Base-by-base conservation (phyloP, 2,888 invertebrate species). In the Lumbricus terrestris region DNA sequence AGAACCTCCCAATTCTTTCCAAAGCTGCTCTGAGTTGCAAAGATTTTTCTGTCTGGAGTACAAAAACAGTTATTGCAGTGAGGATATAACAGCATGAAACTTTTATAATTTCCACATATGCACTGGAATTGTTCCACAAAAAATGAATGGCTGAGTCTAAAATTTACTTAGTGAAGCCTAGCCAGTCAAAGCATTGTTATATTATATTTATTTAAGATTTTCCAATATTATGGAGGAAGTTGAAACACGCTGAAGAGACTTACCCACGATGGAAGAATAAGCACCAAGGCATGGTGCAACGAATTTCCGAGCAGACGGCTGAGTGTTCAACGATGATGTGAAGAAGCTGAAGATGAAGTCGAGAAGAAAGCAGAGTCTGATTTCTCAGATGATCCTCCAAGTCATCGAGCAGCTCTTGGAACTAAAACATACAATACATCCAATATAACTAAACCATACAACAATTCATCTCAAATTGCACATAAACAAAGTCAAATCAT, bases 321-420 rank as follows among this genome's bases (percentile, higher is more conserved):
- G 69, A 69, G 8, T 69, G 69, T 29, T 69, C 69, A n/a, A 69
- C n/a, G 69, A 69, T 69, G 69, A 6, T n/a, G 8, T 13, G 29
- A 3, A 69, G 69, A 69, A 69, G 69, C n/a, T n/a, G 18, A 29
- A 29, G n/a, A 69, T 69, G 69, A n/a, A 69, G 69, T 8, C 8
- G 69, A 3, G 69, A 69, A 69, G 5, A n/a, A 1, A 69, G 69
- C 1, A 69, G 69, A 69, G 69, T 69, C 29, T n/a, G 69, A 69
- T 69, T 69, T 69, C 69, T 69, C 69, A 69, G 69, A 69, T 69
- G 69, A 69, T 69, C 69, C 69, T 69, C 69, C 69, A 69, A n/a
- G 69, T 69, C 69, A n/a, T 6, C n/a, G 11, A 69, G n/a, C 69
- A 69, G 13, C 69, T 69, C 69, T n/a, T 69, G 69, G 69, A n/a